Percentiles rank a stretch among this genome's conserved stretches.
phyloP scores from a whole-genome alignment of 2,797 vertebrate genomes.

The Mallotus villosus region DNA sequence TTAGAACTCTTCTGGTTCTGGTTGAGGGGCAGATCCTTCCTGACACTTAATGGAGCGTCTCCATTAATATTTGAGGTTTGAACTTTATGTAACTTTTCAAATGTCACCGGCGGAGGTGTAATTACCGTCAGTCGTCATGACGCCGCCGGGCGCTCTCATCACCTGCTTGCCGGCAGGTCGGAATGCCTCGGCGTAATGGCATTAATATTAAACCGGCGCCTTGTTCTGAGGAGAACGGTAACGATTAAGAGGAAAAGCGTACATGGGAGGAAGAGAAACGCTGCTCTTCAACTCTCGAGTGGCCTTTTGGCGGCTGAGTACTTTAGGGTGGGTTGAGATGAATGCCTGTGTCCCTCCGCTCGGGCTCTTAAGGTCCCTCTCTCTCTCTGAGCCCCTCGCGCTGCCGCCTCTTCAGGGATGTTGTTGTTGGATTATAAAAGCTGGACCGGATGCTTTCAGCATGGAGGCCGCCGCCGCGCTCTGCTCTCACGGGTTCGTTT shows the following conservation, averaged over 20 bases:
- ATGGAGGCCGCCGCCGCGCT: slow-evolving; percentile 67
- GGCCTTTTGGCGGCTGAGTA: slow-evolving; percentile 71
- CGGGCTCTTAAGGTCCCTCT: slow-evolving; percentile 57
- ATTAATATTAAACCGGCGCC: slow-evolving; percentile 23
- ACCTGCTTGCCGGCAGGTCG: background rate
- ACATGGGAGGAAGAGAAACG: slow-evolving; percentile 70
- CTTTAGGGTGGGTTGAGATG: slow-evolving; percentile 63
- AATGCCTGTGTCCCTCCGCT: slow-evolving; percentile 66
- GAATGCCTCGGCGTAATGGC: slow-evolving; percentile 8
- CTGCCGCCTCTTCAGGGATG: slow-evolving; percentile 72
- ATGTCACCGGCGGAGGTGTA: background rate
- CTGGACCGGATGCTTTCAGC: slow-evolving; percentile 74
- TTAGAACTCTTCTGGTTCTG: slow-evolving; percentile 13
- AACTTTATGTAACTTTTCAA: background rate
- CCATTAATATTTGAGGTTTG: slow-evolving; percentile 2
- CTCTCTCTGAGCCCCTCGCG: slow-evolving; percentile 66
- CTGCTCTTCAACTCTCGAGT: slow-evolving; percentile 64
- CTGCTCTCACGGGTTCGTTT: slow-evolving; percentile 72
- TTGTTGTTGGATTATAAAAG: slow-evolving; percentile 79
- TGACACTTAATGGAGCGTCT: background rate
- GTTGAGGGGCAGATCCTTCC: background rate
- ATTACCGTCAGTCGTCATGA: background rate
- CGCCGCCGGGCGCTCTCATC: background rate
- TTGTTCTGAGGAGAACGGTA: slow-evolving; percentile 28
- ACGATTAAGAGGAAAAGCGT: slow-evolving; percentile 29